Conservation (phyloP, 2,797 vertebrate genomes). For the Poeciliopsis gracilis region DNA sequence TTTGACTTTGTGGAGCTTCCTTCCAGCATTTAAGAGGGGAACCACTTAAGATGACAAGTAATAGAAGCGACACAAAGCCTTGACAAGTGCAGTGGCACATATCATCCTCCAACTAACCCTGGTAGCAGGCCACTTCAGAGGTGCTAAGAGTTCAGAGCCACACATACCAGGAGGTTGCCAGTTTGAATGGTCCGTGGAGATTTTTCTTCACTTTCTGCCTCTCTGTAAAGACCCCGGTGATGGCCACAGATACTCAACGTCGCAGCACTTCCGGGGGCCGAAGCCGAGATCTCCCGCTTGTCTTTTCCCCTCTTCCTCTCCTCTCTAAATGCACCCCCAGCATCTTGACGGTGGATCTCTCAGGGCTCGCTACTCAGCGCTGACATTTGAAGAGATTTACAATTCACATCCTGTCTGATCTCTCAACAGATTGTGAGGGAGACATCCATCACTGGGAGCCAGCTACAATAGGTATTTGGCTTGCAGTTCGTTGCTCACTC, state of each 20-base stretch:
- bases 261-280: constrained; percentile 16
- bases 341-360: constrained; percentile 38
- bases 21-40: constrained; percentile 22
- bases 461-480: constrained; percentile 33
- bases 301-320: constrained; percentile 1
- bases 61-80: constrained; percentile 28
- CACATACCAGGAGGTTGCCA: constrained; percentile 28
- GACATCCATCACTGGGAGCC: constrained; percentile 48
- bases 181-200: constrained; percentile 28
- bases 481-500: constrained; percentile 27
- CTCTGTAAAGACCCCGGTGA: constrained; percentile 10
- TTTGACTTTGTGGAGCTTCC: constrained; percentile 29
- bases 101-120: constrained; percentile 31
- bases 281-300: not conserved
- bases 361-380: constrained; percentile 30
- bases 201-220: constrained; percentile 21
- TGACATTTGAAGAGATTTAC: constrained; percentile 67
- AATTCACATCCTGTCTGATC: constrained; percentile 63
- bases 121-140: constrained; percentile 23
- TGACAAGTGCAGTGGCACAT: constrained; percentile 21
- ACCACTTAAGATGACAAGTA: constrained; percentile 40
- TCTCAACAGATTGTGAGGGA: constrained; percentile 43
- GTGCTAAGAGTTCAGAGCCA: constrained; percentile 1
- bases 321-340: constrained; percentile 1
- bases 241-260: constrained; percentile 7